Evolutionary conservation across 2,888 invertebrate species (phyloP).

Genomic region (Himalopsyche japonica): DNA sequence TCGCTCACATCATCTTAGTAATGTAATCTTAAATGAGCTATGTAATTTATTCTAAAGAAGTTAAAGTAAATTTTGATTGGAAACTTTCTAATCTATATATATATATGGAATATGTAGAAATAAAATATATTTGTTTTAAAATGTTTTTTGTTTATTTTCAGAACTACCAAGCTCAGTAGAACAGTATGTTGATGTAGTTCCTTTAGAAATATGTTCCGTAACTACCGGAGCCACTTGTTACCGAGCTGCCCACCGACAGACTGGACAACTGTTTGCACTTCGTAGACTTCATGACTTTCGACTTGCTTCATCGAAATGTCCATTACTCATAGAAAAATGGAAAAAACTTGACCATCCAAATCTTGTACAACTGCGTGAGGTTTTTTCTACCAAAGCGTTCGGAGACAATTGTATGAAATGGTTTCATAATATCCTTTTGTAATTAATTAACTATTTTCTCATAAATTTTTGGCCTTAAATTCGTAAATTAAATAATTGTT

Average conservation of each 20-base stretch:
- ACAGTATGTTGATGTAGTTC: slow-evolving; percentile 85
- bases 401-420: slow-evolving; percentile 86
- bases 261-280: slow-evolving; percentile 82
- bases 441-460: neutral
- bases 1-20: no score
- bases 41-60: no score
- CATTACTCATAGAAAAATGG: slow-evolving; percentile 89
- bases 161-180: slow-evolving; percentile 88
- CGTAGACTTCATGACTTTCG: slow-evolving; percentile 87
- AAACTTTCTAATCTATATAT: no score
- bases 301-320: slow-evolving; percentile 80
- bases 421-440: neutral
- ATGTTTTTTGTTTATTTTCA: slow-evolving; percentile 48
- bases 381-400: slow-evolving; percentile 94
- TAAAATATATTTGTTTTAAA: neutral
- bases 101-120: no score
- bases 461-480: neutral
- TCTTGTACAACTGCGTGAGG: slow-evolving; percentile 88
- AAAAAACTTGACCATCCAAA: slow-evolving; percentile 94
- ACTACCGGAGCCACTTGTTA: slow-evolving; percentile 83
- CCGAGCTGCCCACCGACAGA: slow-evolving; percentile 87
- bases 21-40: no score
- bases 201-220: slow-evolving; percentile 71
- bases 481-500: neutral
- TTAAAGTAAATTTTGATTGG: no score